These are phyloP conservation scores for Otus scops DNA, from an alignment of 2,797 vertebrate genomes.

Conservation along the genomic window DNA sequence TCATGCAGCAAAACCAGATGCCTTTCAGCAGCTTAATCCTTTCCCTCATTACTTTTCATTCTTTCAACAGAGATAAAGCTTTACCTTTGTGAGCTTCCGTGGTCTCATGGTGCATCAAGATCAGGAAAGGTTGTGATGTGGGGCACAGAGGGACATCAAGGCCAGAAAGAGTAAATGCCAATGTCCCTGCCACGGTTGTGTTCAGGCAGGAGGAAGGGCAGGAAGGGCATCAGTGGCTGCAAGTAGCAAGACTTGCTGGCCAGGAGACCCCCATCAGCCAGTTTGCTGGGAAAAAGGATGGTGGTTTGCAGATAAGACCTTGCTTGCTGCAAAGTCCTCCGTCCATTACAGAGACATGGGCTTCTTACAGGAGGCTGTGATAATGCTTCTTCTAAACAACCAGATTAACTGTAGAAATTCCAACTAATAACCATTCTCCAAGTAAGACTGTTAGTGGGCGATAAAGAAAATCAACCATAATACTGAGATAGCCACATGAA, in stretches of 20 bases:
- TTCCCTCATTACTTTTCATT: neutral
- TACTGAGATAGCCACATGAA: constrained; percentile 58
- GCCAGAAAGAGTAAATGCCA: neutral
- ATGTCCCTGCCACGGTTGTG: neutral
- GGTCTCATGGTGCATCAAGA: neutral
- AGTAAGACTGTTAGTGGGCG: constrained; percentile 23
- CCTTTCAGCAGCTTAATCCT: neutral
- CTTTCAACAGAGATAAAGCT: neutral
- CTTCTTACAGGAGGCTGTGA: neutral
- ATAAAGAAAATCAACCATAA: constrained; percentile 63
- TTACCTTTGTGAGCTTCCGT: neutral
- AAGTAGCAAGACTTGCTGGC: neutral
- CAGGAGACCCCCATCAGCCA: neutral
- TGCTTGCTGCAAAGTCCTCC: neutral
- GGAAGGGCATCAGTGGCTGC: neutral
- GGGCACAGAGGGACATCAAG: neutral
- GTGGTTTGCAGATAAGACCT: neutral
- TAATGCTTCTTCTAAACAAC: constrained; percentile 31
- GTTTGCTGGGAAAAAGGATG: neutral
- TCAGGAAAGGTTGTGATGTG: neutral
- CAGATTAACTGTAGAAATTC: constrained; percentile 46
- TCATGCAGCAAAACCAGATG: neutral
- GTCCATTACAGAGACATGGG: neutral
- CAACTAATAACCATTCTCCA: constrained; percentile 52
- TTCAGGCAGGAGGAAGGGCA: neutral